These are phyloP conservation scores for Lordiphosa fenestrarum DNA, from an alignment of 2,888 invertebrate species.

Conservation along the genomic window DNA sequence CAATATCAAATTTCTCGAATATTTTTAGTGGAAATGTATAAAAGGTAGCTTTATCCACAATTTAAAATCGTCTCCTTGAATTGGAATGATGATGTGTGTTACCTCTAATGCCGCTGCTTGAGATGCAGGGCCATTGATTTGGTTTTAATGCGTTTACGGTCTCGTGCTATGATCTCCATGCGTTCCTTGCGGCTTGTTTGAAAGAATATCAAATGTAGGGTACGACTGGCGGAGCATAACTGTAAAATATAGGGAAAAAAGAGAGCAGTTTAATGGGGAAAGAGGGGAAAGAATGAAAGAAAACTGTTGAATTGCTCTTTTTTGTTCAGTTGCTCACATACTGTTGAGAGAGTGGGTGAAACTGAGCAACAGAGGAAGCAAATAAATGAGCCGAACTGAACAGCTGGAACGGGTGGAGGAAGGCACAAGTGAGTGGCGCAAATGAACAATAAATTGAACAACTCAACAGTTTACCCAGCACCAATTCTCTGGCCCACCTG, in stretches of 20 bases:
- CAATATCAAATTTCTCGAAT: too few species aligned
- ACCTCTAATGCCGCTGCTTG: conserved; percentile 43
- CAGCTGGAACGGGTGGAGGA: too few species aligned
- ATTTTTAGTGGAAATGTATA: background rate
- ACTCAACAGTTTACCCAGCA: too few species aligned
- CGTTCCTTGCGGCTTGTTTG: conserved; percentile 75
- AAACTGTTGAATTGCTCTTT: too few species aligned
- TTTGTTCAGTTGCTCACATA: too few species aligned
- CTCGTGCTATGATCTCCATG: conserved; percentile 77
- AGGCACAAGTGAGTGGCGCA: too few species aligned
- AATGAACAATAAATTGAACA: too few species aligned
- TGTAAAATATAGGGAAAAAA: conserved; percentile 22
- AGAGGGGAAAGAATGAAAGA: too few species aligned
- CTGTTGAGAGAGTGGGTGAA: too few species aligned
- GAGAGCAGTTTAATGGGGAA: too few species aligned
- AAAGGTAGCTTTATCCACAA: background rate
- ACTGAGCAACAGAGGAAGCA: background rate
- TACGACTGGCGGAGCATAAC: conserved; percentile 75
- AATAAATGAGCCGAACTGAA: too few species aligned
- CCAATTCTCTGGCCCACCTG: conserved; percentile 59
- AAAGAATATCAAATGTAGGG: conserved; percentile 73
- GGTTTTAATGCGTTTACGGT: conserved; percentile 73
- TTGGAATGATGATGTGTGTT: too few species aligned
- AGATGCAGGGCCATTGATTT: conserved; percentile 60
- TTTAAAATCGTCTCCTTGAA: background rate